These are phyloP conservation scores for Zalophus californianus DNA, from an alignment of 2,797 vertebrate species.

Conservation along the genomic window DNA sequence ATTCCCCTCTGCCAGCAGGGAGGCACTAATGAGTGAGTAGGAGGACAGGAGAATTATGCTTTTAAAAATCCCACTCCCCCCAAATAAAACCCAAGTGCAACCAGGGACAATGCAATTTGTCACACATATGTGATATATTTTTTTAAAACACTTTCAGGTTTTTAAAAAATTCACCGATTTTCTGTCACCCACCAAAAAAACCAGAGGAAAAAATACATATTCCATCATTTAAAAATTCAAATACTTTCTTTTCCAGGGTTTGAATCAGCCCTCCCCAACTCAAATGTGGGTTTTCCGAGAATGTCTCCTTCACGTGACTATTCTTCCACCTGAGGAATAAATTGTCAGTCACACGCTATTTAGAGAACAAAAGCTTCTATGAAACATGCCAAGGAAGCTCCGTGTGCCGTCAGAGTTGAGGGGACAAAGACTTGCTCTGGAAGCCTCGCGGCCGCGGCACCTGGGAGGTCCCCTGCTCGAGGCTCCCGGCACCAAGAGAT, in stretches of 20 bases:
- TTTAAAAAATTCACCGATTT: constrained; percentile 33
- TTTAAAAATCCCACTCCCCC: not conserved
- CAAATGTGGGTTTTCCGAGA: constrained; percentile 38
- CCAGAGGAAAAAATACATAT: not conserved
- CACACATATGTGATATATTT: not conserved
- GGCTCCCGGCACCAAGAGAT: not conserved
- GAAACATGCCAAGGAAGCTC: not conserved
- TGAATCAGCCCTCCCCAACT: not conserved
- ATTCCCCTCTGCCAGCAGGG: not conserved
- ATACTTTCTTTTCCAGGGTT: constrained; percentile 1
- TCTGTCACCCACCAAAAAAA: constrained; percentile 10
- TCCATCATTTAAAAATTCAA: not conserved
- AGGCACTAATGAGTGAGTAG: not conserved
- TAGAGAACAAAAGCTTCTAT: not conserved
- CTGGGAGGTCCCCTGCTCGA: fast-evolving
- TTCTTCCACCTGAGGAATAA: constrained; percentile 43
- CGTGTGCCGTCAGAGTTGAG: not conserved
- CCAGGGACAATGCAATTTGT: not conserved
- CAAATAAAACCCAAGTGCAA: not conserved
- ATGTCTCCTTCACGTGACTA: not conserved
- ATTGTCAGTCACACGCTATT: constrained; percentile 48
- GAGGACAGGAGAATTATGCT: not conserved
- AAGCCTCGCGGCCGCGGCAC: fast-evolving
- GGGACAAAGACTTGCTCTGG: not conserved
- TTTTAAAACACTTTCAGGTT: not conserved